A percentile compares a stretch with the other conserved stretches of the same genome.
These are phyloP conservation scores for Ciconia stormi DNA, from an alignment of 2,113 vertebrate genomes.

Conservation along the genomic window DNA sequence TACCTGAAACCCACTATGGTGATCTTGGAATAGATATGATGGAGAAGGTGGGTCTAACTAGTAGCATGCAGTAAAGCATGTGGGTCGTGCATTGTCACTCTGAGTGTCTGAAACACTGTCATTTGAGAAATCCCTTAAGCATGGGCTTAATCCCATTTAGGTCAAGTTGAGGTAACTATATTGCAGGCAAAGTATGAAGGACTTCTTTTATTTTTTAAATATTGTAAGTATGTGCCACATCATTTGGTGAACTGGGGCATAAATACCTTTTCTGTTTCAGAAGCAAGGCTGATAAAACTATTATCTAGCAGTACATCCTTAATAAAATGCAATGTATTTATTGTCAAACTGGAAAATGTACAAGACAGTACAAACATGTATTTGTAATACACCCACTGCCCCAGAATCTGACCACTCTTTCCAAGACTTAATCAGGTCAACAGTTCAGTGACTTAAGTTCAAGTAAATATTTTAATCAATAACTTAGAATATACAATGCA, in stretches of 20 bases:
- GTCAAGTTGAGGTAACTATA: neutral
- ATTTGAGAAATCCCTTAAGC: neutral
- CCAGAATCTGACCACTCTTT: neutral
- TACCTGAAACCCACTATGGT: neutral
- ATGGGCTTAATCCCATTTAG: neutral
- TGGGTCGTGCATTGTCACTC: fast-evolving
- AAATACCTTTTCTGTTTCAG: neutral
- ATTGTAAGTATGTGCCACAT: neutral
- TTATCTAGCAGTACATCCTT: neutral
- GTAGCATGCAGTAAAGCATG: neutral
- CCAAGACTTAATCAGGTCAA: neutral
- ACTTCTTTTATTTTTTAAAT: neutral
- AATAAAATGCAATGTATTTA: neutral
- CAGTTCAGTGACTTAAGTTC: neutral
- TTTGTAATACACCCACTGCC: neutral
- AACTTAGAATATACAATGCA: neutral
- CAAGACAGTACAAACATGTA: neutral
- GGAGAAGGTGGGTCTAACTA: neutral
- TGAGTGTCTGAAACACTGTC: neutral
- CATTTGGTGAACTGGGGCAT: neutral
- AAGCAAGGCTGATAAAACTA: neutral
- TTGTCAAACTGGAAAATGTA: neutral
- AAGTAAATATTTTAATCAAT: neutral
- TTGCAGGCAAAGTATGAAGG: neutral
- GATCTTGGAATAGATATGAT: neutral